Conservation (phyloP, 1,140 invertebrate genomes). For the Drosophila rufa region DNA sequence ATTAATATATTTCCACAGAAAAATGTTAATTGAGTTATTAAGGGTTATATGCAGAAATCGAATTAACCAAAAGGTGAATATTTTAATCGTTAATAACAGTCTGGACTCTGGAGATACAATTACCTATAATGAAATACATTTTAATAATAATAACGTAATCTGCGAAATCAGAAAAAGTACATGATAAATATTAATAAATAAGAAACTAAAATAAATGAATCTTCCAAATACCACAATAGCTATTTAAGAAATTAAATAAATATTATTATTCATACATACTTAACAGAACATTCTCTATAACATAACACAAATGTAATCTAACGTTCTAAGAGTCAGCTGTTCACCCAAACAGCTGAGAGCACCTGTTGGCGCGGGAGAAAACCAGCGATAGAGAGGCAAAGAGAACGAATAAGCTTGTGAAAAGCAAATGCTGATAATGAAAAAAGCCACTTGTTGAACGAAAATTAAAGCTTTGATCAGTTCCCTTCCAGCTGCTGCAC, state of each 20-base stretch:
- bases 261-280: not conserved
- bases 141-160: no score
- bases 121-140: not conserved
- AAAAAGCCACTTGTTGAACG: constrained; percentile 25
- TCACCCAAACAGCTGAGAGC: constrained; percentile 12
- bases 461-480: constrained; percentile 36
- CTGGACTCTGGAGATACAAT: not conserved
- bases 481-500: constrained; percentile 19
- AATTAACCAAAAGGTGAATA: not conserved
- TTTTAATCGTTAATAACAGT: not conserved
- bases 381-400: not conserved
- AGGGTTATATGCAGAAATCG: not conserved
- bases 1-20: constrained; percentile 25
- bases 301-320: not conserved
- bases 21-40: constrained; percentile 45
- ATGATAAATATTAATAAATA: not conserved
- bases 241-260: no score
- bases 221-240: no score
- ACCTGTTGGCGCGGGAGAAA: constrained; percentile 20
- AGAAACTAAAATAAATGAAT: no score
- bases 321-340: constrained; percentile 8
- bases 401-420: constrained; percentile 14
- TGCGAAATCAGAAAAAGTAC: no score
- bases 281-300: not conserved
- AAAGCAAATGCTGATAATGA: constrained; percentile 23